Conservation (phyloP, 2,888 invertebrate genomes). For the Bellardia pandia region DNA sequence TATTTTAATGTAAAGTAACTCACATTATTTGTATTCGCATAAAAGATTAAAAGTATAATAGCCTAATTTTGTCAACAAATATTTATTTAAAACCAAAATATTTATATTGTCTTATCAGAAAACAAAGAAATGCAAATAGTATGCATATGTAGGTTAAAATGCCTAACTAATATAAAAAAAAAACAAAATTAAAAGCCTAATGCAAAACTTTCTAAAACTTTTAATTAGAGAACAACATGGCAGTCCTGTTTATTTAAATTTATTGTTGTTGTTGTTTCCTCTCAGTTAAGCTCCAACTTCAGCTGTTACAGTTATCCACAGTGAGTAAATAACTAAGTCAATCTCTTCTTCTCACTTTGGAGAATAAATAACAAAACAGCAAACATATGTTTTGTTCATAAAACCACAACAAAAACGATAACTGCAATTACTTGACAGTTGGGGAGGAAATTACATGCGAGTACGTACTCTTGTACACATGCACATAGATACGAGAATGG, state of each 20-base stretch:
- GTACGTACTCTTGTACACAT: neutral
- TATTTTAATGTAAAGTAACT: constrained; percentile 5
- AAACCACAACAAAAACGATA: constrained; percentile 12
- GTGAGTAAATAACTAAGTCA: neutral
- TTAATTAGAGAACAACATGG: constrained; percentile 47
- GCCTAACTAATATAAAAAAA: constrained; percentile 24
- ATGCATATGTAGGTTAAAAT: constrained; percentile 30
- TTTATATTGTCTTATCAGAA: constrained; percentile 26
- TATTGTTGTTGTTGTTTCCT: neutral
- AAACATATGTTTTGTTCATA: constrained; percentile 60
- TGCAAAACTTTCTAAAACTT: constrained; percentile 42
- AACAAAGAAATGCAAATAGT: constrained; percentile 27
- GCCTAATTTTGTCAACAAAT: constrained; percentile 12
- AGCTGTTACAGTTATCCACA: constrained; percentile 61
- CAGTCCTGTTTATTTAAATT: constrained; percentile 49
- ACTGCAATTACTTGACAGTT: constrained; percentile 60
- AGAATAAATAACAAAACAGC: neutral
- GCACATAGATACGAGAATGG: neutral
- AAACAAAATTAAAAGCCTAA: constrained; percentile 1
- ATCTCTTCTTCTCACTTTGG: constrained; percentile 6
- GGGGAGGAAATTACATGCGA: constrained; percentile 50
- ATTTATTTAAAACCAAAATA: constrained; percentile 20
- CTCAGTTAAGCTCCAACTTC: constrained; percentile 21
- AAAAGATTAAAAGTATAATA: constrained; percentile 13
- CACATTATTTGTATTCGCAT: constrained; percentile 4